Evolutionary conservation across 1,140 invertebrate species (phyloP).

Genomic region (Musca vetustissima): DNA sequence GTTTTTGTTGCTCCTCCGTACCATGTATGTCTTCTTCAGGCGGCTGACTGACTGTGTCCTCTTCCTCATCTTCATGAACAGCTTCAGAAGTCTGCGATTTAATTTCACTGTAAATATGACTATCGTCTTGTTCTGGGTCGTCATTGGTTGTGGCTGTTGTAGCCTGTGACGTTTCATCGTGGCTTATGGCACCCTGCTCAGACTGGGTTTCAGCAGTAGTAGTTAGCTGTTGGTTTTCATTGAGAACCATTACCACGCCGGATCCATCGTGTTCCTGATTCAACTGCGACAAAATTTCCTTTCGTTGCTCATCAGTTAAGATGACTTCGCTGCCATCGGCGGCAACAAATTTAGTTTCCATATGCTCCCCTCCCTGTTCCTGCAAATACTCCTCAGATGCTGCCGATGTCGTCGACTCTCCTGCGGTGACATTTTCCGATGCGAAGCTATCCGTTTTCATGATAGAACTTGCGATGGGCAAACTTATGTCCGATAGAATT

Average conservation of each 20-base stretch:
- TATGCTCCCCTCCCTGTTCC: conserved; percentile 10
- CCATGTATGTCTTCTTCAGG: background rate
- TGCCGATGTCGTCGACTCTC: conserved; percentile 30
- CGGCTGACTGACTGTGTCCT: background rate
- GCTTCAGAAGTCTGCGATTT: background rate
- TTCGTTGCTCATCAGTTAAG: conserved; percentile 50
- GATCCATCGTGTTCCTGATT: conserved; percentile 49
- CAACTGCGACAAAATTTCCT: conserved; percentile 51
- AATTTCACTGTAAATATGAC: conserved; percentile 46
- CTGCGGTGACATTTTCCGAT: conserved; percentile 30
- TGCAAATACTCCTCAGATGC: conserved; percentile 9
- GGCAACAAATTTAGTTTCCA: conserved; percentile 44
- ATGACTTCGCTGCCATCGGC: conserved; percentile 52
- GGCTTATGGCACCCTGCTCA: conserved; percentile 9
- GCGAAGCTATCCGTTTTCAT: conserved; percentile 35
- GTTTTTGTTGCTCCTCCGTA: conserved; percentile 24
- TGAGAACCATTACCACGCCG: conserved; percentile 54
- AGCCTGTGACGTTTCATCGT: conserved; percentile 18
- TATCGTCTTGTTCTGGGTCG: conserved; percentile 40
- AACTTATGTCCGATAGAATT: conserved; percentile 58
- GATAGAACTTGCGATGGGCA: conserved; percentile 46
- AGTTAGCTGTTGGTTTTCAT: conserved; percentile 26
- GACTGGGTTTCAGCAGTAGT: conserved; percentile 37
- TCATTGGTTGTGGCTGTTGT: background rate
- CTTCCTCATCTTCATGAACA: background rate